These are phyloP conservation scores for Spilosoma lubricipeda DNA, from an alignment of 2,888 invertebrate species.

Conservation along the genomic window DNA sequence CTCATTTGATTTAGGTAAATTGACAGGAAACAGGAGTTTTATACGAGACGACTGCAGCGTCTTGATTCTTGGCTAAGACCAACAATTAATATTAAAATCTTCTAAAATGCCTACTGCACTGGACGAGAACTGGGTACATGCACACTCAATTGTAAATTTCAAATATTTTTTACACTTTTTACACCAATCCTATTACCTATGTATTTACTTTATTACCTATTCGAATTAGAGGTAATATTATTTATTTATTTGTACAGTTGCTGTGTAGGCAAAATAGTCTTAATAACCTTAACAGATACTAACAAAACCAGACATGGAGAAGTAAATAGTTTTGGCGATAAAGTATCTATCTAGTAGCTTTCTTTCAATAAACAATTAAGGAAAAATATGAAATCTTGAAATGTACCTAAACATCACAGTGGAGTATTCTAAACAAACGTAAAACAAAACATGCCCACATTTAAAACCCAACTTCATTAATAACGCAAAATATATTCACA, in stretches of 20 bases:
- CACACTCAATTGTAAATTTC: neutral
- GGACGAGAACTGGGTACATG: constrained; percentile 31
- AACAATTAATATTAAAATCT: constrained; percentile 66
- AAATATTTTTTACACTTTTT: neutral
- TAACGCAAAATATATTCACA: constrained; percentile 32
- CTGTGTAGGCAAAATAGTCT: neutral
- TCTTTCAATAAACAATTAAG: neutral
- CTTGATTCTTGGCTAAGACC: constrained; percentile 49
- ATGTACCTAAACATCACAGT: neutral
- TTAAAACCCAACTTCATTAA: constrained; percentile 28
- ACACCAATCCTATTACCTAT: neutral
- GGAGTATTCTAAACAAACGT: neutral
- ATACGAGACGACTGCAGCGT: constrained; percentile 42
- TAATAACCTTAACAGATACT: too few species aligned
- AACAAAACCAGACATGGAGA: too few species aligned
- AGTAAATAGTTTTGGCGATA: neutral
- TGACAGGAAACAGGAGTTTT: constrained; percentile 57
- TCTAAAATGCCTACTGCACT: constrained; percentile 32
- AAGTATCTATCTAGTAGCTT: neutral
- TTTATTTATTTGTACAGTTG: neutral
- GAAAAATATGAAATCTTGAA: neutral
- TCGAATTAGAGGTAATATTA: neutral
- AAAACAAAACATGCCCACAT: neutral
- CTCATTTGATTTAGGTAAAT: constrained; percentile 59
- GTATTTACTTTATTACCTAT: too few species aligned